These are phyloP conservation scores for Lysandra bellargus DNA, from an alignment of 2,888 invertebrate species.

Conservation along the genomic window DNA sequence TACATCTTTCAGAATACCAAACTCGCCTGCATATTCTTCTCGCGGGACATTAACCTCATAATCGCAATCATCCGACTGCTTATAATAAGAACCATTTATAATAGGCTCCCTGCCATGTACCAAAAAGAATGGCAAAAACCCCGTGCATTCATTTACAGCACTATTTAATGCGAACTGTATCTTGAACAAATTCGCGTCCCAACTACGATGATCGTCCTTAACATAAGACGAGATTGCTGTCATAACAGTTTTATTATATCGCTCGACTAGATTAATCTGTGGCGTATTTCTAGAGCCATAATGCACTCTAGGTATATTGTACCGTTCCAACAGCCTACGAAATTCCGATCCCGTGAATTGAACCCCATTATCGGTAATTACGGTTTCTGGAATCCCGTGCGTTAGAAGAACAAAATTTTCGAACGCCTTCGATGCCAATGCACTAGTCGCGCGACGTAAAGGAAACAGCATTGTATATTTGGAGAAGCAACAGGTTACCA, in stretches of 20 bases:
- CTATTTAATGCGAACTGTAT: slow-evolving; percentile 35
- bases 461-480: no score
- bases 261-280: no score
- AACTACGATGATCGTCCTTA: no score
- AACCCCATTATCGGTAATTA: not conserved
- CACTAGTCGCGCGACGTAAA: no score
- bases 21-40: slow-evolving; percentile 32
- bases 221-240: no score
- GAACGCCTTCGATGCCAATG: no score
- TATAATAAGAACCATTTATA: slow-evolving; percentile 29
- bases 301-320: not conserved
- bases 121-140: slow-evolving; percentile 27
- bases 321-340: not conserved
- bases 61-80: not conserved
- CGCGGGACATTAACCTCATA: slow-evolving; percentile 8
- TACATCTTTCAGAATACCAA: slow-evolving; percentile 27
- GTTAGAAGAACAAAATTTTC: not conserved
- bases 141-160: slow-evolving; percentile 28
- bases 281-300: no score
- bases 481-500: no score
- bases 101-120: slow-evolving; percentile 28
- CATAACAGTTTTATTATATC: no score
- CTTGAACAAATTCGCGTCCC: slow-evolving; percentile 24
- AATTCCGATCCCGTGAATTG: not conserved
- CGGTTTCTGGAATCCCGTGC: not conserved